A percentile compares a stretch with the other conserved stretches of the same genome.
Evolutionary conservation across 2,888 invertebrate genomes (phyloP).

Genomic region (Siphlonurus alternatus): DNA sequence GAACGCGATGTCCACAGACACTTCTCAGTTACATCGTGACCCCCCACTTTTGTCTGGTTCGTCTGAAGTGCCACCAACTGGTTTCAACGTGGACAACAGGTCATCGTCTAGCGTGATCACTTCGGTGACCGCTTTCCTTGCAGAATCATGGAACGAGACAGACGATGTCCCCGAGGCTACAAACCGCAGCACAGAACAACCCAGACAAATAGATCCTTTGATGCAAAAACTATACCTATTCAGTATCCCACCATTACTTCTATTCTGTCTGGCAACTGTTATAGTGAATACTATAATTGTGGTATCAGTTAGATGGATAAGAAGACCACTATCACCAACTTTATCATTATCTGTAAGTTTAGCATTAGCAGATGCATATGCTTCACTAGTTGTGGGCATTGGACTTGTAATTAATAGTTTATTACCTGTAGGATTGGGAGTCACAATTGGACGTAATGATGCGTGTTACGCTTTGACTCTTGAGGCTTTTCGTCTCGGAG

Average conservation of each 20-base stretch:
- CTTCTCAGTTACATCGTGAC: too few species aligned
- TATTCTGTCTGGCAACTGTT: constrained; percentile 34
- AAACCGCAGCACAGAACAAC: too few species aligned
- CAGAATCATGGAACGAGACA: too few species aligned
- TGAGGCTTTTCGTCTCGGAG: constrained; percentile 34
- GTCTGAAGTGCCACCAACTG: too few species aligned
- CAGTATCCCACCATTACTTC: constrained; percentile 24
- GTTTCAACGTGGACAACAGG: too few species aligned
- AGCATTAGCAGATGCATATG: constrained; percentile 38
- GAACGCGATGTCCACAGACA: too few species aligned
- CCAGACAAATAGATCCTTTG: neutral
- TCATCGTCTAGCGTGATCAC: too few species aligned
- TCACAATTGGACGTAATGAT: constrained; percentile 27
- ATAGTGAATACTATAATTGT: constrained; percentile 36
- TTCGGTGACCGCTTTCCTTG: too few species aligned
- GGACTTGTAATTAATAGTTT: constrained; percentile 36
- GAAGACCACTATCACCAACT: constrained; percentile 36
- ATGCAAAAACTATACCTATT: constrained; percentile 16
- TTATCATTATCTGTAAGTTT: constrained; percentile 39
- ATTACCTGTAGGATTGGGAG: constrained; percentile 25
- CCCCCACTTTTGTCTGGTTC: too few species aligned
- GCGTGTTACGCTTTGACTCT: constrained; percentile 20
- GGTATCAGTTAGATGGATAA: constrained; percentile 35
- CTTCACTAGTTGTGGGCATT: constrained; percentile 33
- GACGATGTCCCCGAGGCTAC: too few species aligned